Evolutionary conservation across 2,888 invertebrate species (phyloP), one percentile per base, ranked within the genome.

Genomic region (Stenoptilia bipunctidactyla): DNA sequence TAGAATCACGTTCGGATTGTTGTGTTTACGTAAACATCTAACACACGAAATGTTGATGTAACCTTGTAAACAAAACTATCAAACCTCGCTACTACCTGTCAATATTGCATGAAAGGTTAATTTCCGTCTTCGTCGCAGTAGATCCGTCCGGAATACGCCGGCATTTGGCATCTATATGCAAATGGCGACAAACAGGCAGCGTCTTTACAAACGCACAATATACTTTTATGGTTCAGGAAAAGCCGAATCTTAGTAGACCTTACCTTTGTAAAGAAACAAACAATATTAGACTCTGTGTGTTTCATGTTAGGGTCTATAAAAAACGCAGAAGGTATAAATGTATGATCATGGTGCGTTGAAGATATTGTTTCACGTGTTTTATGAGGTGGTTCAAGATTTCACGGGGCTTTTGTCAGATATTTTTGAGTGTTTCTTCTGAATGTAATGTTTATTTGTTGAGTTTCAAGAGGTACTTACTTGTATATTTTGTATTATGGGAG

Each of bases 331-430:
- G 36, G 15, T 36, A 15, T 10, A 15, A 15, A 13, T 15, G 20
- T 12, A 12, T 15, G 9, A 12, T 9, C 30, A 12, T 30, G 30
- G 30, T 34, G 55, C 55, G 53, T 49, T 53, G 53, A 56, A 72
- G 79, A 80, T 79, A 80, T 82, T 80, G 79, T 80, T 80, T 80
- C 76, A 72, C 71, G 73, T 79, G 79, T 75, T 82, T 82, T 80
- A 82, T 80, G 82, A 79, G 76, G 79, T 80, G 77, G 70, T 64
- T 66, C 62, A 69, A 68, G 74, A 76, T 77, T 77, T 73, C 73
- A 67, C 70, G 70, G 72, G 60, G 58, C 59, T 67, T 30, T 30
- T 30, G 30, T 30, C 30, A 3, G 30, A 30, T 30, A 63, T 67
- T 71, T 71, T 71, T 68, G 71, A 73, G 65, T 69, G 64, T 66